Conservation (phyloP, 2,888 invertebrate genomes). For the Synergus umbraculus region DNA sequence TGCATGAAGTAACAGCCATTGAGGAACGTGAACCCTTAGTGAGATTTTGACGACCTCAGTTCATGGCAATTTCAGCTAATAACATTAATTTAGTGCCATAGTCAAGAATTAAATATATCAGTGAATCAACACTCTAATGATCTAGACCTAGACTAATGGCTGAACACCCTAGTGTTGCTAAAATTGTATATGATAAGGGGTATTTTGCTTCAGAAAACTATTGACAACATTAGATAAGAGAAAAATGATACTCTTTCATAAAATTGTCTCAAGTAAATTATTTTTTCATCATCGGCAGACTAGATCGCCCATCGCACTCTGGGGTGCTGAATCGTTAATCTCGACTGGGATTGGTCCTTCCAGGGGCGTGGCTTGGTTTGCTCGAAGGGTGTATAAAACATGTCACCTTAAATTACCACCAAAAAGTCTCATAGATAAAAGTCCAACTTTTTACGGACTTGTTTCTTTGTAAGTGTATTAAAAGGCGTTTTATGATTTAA, state of each 20-base stretch:
- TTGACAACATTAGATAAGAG: neutral
- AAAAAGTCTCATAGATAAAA: neutral
- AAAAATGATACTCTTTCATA: neutral
- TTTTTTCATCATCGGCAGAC: neutral
- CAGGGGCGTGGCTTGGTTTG: conserved; percentile 30
- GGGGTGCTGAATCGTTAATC: conserved; percentile 20
- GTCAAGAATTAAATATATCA: neutral
- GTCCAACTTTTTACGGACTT: neutral
- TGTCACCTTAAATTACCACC: conserved; percentile 15
- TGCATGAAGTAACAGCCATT: no score
- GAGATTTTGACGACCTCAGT: neutral
- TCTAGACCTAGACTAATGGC: neutral
- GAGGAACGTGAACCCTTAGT: neutral
- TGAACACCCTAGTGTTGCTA: neutral
- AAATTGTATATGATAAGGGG: neutral
- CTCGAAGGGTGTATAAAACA: conserved; percentile 27
- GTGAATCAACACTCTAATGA: no score
- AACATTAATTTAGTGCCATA: neutral
- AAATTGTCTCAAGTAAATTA: neutral
- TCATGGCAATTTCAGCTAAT: neutral
- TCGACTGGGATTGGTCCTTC: conserved; percentile 28
- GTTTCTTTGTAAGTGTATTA: conserved; percentile 14
- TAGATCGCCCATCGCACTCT: conserved; percentile 21
- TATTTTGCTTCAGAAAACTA: neutral
- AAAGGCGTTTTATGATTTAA: conserved; percentile 18